Evolutionary conservation across 2,888 invertebrate genomes (phyloP).

Genomic region (Aphodius sticticus): DNA sequence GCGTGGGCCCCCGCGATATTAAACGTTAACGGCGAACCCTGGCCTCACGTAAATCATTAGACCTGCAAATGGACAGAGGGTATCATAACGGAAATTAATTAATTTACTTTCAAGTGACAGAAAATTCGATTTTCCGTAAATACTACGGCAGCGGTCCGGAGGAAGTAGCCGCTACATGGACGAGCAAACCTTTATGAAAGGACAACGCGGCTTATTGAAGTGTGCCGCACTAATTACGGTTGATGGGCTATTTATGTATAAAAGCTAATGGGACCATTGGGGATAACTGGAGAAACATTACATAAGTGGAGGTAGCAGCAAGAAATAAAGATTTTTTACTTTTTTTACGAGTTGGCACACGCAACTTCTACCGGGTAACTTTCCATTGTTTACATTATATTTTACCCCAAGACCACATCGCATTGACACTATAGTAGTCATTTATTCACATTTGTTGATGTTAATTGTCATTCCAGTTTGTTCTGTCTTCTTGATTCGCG

Average conservation of each 20-base stretch:
- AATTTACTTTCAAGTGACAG: neutral
- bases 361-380: neutral
- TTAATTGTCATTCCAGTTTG: too few species aligned
- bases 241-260: neutral
- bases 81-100: constrained; percentile 4
- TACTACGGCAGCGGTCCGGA: too few species aligned
- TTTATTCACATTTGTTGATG: too few species aligned
- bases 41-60: constrained; percentile 4
- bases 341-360: neutral
- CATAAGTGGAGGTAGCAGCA: neutral
- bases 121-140: neutral
- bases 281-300: neutral
- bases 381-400: too few species aligned
- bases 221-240: neutral
- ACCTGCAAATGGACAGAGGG: neutral
- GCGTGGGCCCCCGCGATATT: neutral
- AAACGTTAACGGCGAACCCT: neutral
- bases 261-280: neutral
- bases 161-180: neutral
- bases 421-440: too few species aligned
- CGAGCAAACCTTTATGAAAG: neutral
- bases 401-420: too few species aligned
- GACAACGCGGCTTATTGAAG: neutral
- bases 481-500: too few species aligned
- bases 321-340: neutral